Evolutionary conservation across 2,113 vertebrate genomes (phyloP), one percentile per base, ranked within the genome.

Genomic region (Coregonus clupeaformis): DNA sequence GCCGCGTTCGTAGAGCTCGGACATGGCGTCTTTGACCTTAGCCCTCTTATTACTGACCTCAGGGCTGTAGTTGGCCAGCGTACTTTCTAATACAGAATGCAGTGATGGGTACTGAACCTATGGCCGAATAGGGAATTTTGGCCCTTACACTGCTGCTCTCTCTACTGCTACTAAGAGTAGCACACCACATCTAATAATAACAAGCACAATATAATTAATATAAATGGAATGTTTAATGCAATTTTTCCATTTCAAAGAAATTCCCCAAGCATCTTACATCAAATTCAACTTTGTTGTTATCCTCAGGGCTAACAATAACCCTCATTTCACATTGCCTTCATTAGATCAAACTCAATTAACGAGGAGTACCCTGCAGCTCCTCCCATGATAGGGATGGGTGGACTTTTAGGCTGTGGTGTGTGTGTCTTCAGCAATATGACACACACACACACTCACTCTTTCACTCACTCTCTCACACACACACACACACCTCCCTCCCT

Each of bases 141-240:
- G 9, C 11, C 0, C 36, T 42, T 42, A 11, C 11, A 2, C 36
- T 68, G 82, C 36, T 5, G 77, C 83, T 86, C 74, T 71, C 82
- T 73, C 77, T 24, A 59, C 80, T 49, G 68, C 25, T 63, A 67
- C 72, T 65, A 65, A 12, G 27, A 65, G 25, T 13, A 64, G 36
- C 36, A 1, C 45, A 2, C 45, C 66, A n/a, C 60, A 49, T 3
- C 11, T 52, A 52, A 52, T 52, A 90, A 89, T 87, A 84, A 90
- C 84, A 75, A 76, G 70, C 66, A 27, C 75, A 69, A 69, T 75
- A 69, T 75, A 86, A 89, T 89, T 87, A 90, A 90, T 86, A 90
- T 88, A 91, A 89, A 90, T 90, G 87, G 90, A 91, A 90, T 90
- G 88, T 86, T 90, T 90, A 91, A 91, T 90, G 89, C 87, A 84